phyloP scores from a whole-genome alignment of 2,113 vertebrate species.

The Numida meleagris region DNA sequence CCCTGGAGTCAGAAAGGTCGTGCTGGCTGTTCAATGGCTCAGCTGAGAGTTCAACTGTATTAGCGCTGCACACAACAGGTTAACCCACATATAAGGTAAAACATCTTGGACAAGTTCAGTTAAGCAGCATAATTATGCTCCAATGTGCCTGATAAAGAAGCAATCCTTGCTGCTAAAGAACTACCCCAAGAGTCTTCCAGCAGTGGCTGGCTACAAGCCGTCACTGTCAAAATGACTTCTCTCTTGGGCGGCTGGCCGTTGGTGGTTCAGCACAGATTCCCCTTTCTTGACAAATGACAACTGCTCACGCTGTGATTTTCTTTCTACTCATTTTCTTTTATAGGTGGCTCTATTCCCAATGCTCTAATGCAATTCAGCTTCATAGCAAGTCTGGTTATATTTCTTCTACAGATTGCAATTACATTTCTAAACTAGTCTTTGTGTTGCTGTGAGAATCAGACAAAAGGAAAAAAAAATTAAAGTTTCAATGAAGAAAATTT shows the following conservation, averaged over 20 bases:
- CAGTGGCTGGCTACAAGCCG: not conserved
- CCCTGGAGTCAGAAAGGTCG: not conserved
- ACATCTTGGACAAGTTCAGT: accelerated
- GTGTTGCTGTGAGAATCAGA: constrained; percentile 28
- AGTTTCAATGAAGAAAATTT: constrained; percentile 45
- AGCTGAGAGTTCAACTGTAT: no score
- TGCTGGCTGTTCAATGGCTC: not conserved
- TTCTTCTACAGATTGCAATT: constrained; percentile 49
- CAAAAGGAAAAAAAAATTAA: not conserved
- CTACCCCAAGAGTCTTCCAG: not conserved
- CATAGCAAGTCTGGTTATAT: constrained; percentile 26
- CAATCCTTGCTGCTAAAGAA: not conserved
- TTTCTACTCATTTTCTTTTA: constrained; percentile 36
- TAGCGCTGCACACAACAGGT: not conserved
- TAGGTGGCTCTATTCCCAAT: constrained; percentile 15
- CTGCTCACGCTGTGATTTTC: not conserved
- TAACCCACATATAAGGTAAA: not conserved
- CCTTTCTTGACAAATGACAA: constrained; percentile 35
- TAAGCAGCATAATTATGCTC: not conserved
- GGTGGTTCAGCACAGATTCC: not conserved
- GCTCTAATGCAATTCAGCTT: constrained; percentile 8
- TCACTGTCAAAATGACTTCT: not conserved
- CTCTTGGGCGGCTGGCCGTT: not conserved
- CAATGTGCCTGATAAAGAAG: not conserved
- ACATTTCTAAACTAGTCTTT: constrained; percentile 43